A percentile compares a stretch with the other conserved stretches of the same genome.
These are phyloP conservation scores for Caenorhabditis zanzibari DNA, from an alignment of 2,888 invertebrate species.

Conservation along the genomic window DNA sequence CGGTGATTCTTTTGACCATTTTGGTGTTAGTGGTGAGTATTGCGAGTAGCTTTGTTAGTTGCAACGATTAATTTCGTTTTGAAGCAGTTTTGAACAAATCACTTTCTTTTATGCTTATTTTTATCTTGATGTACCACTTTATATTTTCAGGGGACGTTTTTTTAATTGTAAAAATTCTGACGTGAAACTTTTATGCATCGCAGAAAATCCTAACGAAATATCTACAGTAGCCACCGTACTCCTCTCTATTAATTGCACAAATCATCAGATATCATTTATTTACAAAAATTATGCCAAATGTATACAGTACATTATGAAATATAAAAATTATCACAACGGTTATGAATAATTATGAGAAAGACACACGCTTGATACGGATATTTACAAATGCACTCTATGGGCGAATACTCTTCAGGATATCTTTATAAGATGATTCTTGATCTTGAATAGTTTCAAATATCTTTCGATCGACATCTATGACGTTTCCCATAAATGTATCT, in stretches of 20 bases:
- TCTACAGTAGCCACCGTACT: too few species aligned
- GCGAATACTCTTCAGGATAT: not conserved
- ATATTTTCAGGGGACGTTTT: not conserved
- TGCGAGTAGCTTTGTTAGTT: constrained; percentile 38
- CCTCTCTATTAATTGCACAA: too few species aligned
- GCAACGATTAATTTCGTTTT: not conserved
- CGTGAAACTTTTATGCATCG: too few species aligned
- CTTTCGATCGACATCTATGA: constrained; percentile 41
- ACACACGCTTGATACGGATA: too few species aligned
- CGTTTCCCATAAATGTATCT: constrained; percentile 59
- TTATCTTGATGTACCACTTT: constrained; percentile 44
- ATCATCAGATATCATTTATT: too few species aligned
- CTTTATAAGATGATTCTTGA: constrained; percentile 1
- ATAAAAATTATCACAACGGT: too few species aligned
- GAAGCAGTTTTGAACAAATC: not conserved
- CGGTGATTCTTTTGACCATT: constrained; percentile 64
- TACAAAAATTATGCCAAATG: too few species aligned
- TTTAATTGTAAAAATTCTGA: too few species aligned
- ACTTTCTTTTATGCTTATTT: constrained; percentile 23
- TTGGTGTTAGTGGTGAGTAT: constrained; percentile 27
- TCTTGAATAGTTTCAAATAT: constrained; percentile 27
- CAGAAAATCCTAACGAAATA: too few species aligned
- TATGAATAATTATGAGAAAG: too few species aligned
- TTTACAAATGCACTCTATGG: too few species aligned
- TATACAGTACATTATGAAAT: too few species aligned